Percentiles rank a stretch among this genome's conserved stretches.
phyloP scores from a whole-genome alignment of 2,797 vertebrate species.

The Chaetophractus vellerosus region DNA sequence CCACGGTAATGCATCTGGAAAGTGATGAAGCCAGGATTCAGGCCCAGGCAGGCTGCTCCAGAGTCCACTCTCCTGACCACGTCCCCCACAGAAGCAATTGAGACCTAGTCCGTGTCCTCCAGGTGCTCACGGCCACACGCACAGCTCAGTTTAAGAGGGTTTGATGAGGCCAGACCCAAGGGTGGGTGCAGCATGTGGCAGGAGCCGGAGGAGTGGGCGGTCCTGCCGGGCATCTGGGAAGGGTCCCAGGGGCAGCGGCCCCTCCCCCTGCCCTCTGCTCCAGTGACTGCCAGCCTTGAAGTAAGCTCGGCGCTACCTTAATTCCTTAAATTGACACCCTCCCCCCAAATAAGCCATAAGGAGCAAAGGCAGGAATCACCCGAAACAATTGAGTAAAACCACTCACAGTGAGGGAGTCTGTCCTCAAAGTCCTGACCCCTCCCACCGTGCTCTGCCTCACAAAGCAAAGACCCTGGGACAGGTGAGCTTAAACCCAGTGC shows the following conservation, averaged over 20 bases:
- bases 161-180: neutral
- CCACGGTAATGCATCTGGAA: neutral
- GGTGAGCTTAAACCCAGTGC: neutral
- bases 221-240: accelerated
- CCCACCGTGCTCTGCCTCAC: neutral
- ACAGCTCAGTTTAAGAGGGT: neutral
- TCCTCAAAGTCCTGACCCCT: neutral
- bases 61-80: neutral
- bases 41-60: neutral
- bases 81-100: neutral
- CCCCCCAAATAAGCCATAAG: neutral
- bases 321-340: neutral
- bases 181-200: accelerated
- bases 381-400: neutral
- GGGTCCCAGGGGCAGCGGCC: neutral
- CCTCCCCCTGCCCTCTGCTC: neutral
- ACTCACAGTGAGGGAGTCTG: accelerated
- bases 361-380: neutral
- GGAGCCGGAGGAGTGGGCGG: accelerated
- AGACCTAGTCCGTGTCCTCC: neutral
- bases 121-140: neutral
- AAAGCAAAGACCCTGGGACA: neutral
- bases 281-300: neutral
- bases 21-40: neutral
- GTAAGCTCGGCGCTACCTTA: neutral